phyloP scores from a whole-genome alignment of 2,113 vertebrate species.

The Passerina amoena region DNA sequence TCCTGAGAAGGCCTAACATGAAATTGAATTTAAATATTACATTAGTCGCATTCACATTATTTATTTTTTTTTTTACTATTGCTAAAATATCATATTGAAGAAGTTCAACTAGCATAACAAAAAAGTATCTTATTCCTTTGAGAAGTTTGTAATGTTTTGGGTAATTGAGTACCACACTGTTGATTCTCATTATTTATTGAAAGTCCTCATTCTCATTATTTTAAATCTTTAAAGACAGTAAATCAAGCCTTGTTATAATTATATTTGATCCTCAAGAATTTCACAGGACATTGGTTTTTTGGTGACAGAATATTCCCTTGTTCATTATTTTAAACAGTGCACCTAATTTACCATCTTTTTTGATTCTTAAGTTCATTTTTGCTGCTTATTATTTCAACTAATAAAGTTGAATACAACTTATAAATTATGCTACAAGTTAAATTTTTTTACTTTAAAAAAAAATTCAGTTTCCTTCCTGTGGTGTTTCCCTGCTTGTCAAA shows the following conservation, averaged over 20 bases:
- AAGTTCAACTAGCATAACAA: background rate
- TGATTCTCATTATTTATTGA: constrained; percentile 16
- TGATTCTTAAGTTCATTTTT: background rate
- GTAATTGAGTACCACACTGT: background rate
- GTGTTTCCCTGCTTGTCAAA: background rate
- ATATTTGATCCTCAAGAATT: background rate
- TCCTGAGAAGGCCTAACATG: background rate
- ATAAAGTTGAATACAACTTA: background rate
- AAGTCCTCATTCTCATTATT: background rate
- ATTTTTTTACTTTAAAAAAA: background rate
- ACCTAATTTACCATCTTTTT: background rate
- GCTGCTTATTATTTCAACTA: background rate
- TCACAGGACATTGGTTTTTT: background rate
- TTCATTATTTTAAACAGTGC: background rate
- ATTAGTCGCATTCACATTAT: background rate
- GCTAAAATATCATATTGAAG: background rate
- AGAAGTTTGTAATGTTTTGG: background rate
- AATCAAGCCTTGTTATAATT: background rate
- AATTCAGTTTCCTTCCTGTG: background rate
- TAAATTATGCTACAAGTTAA: background rate
- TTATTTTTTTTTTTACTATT: background rate
- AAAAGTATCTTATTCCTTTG: fast-evolving
- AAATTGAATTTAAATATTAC: background rate
- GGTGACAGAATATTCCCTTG: background rate
- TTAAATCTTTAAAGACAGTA: background rate